Conservation (phyloP, 1,140 invertebrate genomes). For the Triops cancriformis region DNA sequence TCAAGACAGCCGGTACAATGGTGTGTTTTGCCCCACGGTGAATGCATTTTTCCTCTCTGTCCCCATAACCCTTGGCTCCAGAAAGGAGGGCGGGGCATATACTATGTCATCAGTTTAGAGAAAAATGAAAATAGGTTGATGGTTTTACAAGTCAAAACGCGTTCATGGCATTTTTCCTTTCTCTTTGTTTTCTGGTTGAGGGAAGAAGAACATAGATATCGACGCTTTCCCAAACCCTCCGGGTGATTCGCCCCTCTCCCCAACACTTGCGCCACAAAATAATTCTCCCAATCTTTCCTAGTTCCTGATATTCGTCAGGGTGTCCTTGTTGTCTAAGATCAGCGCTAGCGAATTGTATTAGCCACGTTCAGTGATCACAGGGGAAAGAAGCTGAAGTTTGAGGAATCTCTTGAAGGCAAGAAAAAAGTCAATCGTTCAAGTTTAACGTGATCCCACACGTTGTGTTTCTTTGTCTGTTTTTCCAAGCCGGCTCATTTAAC, state of each 20-base stretch:
- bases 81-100: neutral
- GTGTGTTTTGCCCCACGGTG: neutral
- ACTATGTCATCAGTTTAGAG: neutral
- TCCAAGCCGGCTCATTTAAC: neutral
- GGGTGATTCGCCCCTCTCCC: neutral
- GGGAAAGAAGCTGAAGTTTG: neutral
- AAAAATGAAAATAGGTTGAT: neutral
- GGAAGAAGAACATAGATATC: neutral
- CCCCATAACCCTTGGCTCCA: neutral
- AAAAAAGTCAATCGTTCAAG: neutral
- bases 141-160: neutral
- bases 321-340: neutral
- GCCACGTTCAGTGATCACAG: neutral
- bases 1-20: neutral
- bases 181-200: neutral
- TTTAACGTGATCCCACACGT: neutral
- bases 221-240: neutral
- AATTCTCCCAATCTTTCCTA: neutral
- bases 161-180: neutral
- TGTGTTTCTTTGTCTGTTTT: neutral
- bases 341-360: neutral
- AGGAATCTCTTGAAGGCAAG: neutral
- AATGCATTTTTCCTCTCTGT: neutral
- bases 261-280: neutral
- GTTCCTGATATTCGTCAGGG: neutral